A percentile compares a stretch with the other conserved stretches of the same genome.
These are phyloP conservation scores for Cinclus cinclus DNA, from an alignment of 2,113 vertebrate genomes.

Conservation along the genomic window DNA sequence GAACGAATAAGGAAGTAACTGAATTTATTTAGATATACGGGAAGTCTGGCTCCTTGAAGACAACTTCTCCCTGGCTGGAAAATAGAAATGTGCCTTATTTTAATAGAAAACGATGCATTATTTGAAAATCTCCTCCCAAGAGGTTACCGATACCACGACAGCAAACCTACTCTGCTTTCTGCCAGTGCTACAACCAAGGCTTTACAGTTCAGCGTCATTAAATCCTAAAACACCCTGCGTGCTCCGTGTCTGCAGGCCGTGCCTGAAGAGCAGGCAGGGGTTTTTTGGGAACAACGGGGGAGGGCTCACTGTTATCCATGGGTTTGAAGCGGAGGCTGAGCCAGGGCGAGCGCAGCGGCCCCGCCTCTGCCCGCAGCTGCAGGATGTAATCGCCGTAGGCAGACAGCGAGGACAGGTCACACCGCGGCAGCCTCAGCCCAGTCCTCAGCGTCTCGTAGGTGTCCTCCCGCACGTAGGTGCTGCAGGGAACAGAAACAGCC, in stretches of 20 bases:
- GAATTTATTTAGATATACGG: neutral
- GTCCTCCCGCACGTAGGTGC: too few relatives aligned
- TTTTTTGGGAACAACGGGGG: too few relatives aligned
- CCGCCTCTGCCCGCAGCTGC: too few relatives aligned
- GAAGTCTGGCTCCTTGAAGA: neutral
- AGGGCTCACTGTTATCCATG: too few relatives aligned
- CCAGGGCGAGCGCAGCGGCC: too few relatives aligned
- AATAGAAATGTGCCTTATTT: neutral
- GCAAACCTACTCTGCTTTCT: neutral
- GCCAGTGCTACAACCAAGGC: neutral
- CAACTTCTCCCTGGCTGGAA: neutral
- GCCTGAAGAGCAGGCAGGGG: neutral
- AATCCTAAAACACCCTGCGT: fast-evolving
- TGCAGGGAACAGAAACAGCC: too few relatives aligned
- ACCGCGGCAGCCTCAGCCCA: too few relatives aligned
- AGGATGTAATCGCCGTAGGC: too few relatives aligned
- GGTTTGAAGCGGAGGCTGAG: too few relatives aligned
- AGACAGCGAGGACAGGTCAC: too few relatives aligned
- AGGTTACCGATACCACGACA: fast-evolving
- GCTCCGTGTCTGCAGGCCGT: too few relatives aligned
- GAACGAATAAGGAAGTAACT: neutral
- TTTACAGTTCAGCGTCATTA: neutral
- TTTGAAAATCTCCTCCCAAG: neutral
- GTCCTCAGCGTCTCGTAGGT: too few relatives aligned
- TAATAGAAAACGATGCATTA: neutral